These are phyloP conservation scores for Psilopogon haemacephalus DNA, from an alignment of 2,113 vertebrate genomes.

Conservation along the genomic window DNA sequence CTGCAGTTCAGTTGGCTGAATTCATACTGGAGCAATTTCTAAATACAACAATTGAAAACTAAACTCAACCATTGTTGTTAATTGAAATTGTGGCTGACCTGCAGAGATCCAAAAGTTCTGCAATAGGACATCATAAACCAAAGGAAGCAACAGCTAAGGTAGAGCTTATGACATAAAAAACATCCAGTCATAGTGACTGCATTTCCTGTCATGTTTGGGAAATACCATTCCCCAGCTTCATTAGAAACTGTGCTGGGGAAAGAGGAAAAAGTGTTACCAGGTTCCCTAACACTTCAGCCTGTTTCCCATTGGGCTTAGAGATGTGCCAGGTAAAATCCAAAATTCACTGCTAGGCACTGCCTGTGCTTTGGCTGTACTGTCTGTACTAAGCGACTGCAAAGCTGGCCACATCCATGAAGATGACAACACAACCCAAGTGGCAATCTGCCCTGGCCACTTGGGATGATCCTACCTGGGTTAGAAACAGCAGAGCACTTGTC, in stretches of 20 bases:
- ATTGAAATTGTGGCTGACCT: background rate
- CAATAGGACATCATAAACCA: background rate
- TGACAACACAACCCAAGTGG: background rate
- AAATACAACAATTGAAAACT: background rate
- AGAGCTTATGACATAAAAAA: background rate
- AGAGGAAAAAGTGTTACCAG: background rate
- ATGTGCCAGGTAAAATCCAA: background rate
- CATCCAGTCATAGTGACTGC: background rate
- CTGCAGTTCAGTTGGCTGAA: background rate
- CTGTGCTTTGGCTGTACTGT: rapidly evolving
- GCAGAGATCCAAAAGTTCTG: background rate
- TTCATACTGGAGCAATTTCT: background rate
- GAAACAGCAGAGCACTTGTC: background rate
- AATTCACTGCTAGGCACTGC: background rate
- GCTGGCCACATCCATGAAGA: background rate
- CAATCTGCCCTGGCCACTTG: background rate
- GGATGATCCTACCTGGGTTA: background rate
- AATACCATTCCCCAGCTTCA: background rate
- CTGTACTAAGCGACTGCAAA: background rate
- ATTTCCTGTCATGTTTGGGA: background rate
- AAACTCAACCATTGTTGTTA: background rate
- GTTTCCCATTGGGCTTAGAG: background rate
- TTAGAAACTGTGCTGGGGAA: background rate
- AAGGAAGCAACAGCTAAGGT: background rate
- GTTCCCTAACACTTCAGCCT: background rate